Conservation (phyloP, 2,113 vertebrate genomes). For the Pelecanoides urinatrix region DNA sequence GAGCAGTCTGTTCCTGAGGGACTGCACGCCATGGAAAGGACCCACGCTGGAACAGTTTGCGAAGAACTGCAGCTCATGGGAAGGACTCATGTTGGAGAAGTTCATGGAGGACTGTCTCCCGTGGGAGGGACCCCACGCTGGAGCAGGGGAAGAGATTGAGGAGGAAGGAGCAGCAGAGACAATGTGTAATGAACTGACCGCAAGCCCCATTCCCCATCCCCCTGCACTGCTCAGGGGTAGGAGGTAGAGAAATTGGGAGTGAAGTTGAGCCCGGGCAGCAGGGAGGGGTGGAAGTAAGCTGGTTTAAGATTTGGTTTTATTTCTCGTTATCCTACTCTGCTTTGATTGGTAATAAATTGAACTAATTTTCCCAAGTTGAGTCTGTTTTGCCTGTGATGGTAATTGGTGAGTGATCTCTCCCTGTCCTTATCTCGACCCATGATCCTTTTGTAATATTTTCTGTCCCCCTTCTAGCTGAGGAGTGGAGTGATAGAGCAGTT, state of each 20-base stretch:
- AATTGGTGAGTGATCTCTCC: neutral
- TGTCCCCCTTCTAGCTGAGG: neutral
- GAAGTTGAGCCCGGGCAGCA: neutral
- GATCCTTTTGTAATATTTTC: neutral
- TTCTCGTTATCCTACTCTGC: neutral
- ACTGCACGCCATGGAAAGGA: neutral
- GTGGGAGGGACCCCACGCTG: fast-evolving
- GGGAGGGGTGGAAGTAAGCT: neutral
- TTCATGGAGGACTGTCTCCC: too few species aligned
- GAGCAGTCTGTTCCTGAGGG: neutral
- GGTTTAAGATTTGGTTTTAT: neutral
- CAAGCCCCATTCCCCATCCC: neutral
- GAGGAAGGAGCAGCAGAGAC: neutral
- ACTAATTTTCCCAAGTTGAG: neutral
- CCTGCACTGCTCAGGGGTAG: neutral
- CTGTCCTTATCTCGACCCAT: neutral
- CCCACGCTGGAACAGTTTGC: fast-evolving
- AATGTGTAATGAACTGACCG: neutral
- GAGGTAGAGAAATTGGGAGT: neutral
- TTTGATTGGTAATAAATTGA: neutral
- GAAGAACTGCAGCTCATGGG: neutral
- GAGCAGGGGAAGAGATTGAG: neutral
- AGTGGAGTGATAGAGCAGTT: fast-evolving
- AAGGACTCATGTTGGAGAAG: neutral
- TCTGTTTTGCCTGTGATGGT: neutral